Evolutionary conservation across 2,113 vertebrate genomes (phyloP).

Genomic region (Synodontis membranacea): DNA sequence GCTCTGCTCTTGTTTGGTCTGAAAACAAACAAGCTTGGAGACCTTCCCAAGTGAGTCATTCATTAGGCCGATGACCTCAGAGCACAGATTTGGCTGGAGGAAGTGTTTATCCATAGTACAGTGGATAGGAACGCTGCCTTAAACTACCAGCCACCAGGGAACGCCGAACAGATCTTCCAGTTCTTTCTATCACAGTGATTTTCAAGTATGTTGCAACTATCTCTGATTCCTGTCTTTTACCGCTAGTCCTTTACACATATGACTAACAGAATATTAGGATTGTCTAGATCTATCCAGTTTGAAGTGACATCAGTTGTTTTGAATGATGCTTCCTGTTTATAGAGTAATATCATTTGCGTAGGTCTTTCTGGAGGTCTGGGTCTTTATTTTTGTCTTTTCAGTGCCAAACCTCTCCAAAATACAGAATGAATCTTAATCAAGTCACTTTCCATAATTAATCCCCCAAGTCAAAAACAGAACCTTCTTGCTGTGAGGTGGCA

Average conservation of each 20-base stretch:
- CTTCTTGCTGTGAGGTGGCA: too few relatives aligned
- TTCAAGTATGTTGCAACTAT: conserved; percentile 13
- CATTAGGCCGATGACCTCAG: conserved; percentile 42
- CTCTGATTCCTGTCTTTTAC: conserved; percentile 8
- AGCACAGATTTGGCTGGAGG: conserved; percentile 34
- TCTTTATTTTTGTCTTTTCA: background rate
- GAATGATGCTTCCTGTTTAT: conserved; percentile 1
- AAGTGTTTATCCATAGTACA: conserved; percentile 32
- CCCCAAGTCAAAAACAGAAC: too few relatives aligned
- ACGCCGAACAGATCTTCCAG: background rate
- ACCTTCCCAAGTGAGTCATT: conserved; percentile 44
- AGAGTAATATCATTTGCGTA: background rate
- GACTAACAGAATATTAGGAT: background rate
- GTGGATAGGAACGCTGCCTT: conserved; percentile 7
- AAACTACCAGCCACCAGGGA: conserved; percentile 25
- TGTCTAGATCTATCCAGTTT: conserved; percentile 6
- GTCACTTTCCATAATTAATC: background rate
- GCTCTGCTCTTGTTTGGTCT: conserved; percentile 7
- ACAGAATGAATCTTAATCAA: background rate
- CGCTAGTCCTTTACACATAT: background rate
- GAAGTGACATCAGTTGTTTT: conserved; percentile 7
- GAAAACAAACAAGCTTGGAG: conserved; percentile 41
- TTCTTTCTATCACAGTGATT: background rate
- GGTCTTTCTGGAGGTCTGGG: background rate
- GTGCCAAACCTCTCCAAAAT: background rate